phyloP scores from a whole-genome alignment of 2,888 invertebrate genomes.

The Drosophila anceps region DNA sequence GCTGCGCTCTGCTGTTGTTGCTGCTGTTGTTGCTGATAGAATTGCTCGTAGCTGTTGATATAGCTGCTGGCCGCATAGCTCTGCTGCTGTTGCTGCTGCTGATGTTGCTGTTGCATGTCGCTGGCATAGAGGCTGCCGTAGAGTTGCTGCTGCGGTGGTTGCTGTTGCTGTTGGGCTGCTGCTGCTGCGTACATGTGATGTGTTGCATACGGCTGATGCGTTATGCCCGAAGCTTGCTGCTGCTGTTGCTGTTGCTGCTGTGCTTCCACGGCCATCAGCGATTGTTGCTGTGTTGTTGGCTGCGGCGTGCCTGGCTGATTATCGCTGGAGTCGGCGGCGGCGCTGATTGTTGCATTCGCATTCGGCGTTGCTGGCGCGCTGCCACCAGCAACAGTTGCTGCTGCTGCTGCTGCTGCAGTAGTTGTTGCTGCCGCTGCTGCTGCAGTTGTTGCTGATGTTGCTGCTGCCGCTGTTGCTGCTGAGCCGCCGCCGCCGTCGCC shows the following conservation, averaged over 20 bases:
- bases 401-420: constrained; percentile 26
- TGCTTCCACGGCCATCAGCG: constrained; percentile 84
- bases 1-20: constrained; percentile 66
- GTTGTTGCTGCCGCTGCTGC: constrained; percentile 31
- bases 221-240: constrained; percentile 85
- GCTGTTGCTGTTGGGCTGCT: constrained; percentile 36
- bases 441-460: constrained; percentile 15
- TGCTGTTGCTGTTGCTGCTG: constrained; percentile 82
- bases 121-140: constrained; percentile 67
- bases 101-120: constrained; percentile 69
- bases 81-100: constrained; percentile 60
- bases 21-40: constrained; percentile 83
- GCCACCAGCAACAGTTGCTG: constrained; percentile 22
- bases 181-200: constrained; percentile 68
- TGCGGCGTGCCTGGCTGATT: constrained; percentile 85
- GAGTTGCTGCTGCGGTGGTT: constrained; percentile 85
- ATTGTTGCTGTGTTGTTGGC: constrained; percentile 84
- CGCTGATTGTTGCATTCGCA: constrained; percentile 86
- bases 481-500: constrained; percentile 41
- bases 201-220: constrained; percentile 73
- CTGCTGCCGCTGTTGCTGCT: constrained; percentile 21
- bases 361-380: constrained; percentile 65
- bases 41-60: constrained; percentile 84
- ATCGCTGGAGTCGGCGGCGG: constrained; percentile 92
- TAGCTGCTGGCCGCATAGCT: constrained; percentile 76